Evolutionary conservation across 2,888 invertebrate species (phyloP), one percentile per base, ranked within the genome.

Genomic region (Ichneumoninae sp.): DNA sequence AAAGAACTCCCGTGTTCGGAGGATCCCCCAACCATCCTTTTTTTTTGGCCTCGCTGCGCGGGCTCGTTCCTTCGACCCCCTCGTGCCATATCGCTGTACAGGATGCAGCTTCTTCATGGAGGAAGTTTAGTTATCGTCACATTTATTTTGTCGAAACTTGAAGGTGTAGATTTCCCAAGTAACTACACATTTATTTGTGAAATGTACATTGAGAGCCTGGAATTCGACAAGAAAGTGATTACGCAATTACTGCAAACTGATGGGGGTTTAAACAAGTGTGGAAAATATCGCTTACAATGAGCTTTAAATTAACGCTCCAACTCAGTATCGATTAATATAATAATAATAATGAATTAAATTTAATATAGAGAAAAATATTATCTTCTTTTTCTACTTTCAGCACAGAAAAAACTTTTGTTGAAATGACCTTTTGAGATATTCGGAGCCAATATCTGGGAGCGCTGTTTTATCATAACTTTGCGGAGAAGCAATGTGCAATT

Each of bases 21-120:
- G n/a, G 54, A 22, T 63, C 13, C 69, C 22, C 16, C 30, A 8
- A 10, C 8, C 60, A 6, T 50, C 30, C 10, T 76, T 65, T 81
- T 50, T 50, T 81, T 74, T 69, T 30, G 16, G 1, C 33, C 63
- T 65, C 26, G 36, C 2, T 52, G 6, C 22, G 30, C 13, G 36
- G 19, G 30, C 19, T 68, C 68, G 77, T 22, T 22, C 50, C 54
- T 54, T 69, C 36, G 19, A 2, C 22, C 19, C 7, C 57, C 57
- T 26, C 26, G 57, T 22, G 26, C 26, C 26, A 57, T 26, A 26
- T 57, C 57, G 26, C 57, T 26, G 26, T 10, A 26, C 10, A 1
- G 57, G 57, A 3, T 13, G n/a, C 22, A 22, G 8, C 4, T 57
- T 13, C 8, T 8, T 57, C 54, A 10, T 22, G 8, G 22, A 19